Evolutionary conservation across 2,888 invertebrate species (phyloP), one percentile per base, ranked within the genome.

Genomic region (Leptinotarsa haldemani): DNA sequence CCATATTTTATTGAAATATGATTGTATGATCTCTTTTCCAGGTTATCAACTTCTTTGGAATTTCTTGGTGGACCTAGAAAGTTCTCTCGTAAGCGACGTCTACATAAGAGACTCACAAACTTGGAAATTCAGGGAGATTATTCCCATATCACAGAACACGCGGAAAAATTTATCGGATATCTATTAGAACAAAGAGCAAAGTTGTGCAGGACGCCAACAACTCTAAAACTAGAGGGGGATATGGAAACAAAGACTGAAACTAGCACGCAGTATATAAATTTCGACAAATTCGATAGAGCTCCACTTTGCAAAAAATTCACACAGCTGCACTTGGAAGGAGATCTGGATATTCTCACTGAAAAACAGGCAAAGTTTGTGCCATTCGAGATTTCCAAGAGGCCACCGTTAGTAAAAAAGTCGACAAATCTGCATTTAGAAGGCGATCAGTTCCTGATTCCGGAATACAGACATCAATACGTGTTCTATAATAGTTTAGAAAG

Each of bases 51-150:
- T 48, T 25, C 52, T 66, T 50, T 50, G 25, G 22, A 66, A 50
- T 22, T 13, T n/a, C 20, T 50, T n/a, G 52, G 50, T n/a, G 52
- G 66, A 66, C 15, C n/a, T 50, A 3, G n/a, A 58, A 46, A 56
- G n/a, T 15, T 20, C 15, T 61, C 40, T 40, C 25, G 61, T 12
- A 63, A 46, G 15, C 65, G 65, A 16, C 71, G 52, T 18, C 52
- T 74, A 64, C 40, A 85, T 5, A 87, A 88, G 73, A 84, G 87
- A 73, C 84, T 87, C 4, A 89, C 89, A 9, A 88, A 88, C 50
- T 80, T 90, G 69, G 88, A 87, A 78, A 84, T 90, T 80, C 89
- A 90, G 80, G 90, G 90, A n/a, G 87, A 89, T 56, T 86, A 89
- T 77, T 85, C 85, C 18, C 85, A 86, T 15, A 78, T 83, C 61